Evolutionary conservation across 2,797 vertebrate species (phyloP).

Genomic region (Melanotaenia nigrans): DNA sequence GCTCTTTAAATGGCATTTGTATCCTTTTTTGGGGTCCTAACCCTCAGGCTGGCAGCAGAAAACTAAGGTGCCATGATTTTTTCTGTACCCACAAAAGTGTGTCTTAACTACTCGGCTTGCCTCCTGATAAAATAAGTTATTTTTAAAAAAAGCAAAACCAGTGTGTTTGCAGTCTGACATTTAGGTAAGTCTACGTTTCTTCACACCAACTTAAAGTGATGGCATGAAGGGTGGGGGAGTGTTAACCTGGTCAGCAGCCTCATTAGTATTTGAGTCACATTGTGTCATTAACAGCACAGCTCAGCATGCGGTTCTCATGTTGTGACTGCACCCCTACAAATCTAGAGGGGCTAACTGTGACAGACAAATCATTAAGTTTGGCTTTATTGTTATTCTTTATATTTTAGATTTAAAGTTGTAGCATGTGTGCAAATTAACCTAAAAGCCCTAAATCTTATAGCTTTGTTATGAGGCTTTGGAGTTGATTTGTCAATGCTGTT

Average conservation of each 20-base stretch:
- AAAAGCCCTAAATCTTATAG: neutral
- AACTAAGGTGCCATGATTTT: neutral
- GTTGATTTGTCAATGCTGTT: neutral
- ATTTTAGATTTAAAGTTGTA: neutral
- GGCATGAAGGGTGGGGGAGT: conserved; percentile 1
- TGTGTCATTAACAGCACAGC: conserved; percentile 67
- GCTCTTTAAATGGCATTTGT: neutral
- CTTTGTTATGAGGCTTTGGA: neutral
- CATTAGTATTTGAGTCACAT: conserved; percentile 87
- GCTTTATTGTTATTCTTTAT: neutral
- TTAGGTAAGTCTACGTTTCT: conserved; percentile 31
- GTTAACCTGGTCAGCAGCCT: conserved; percentile 13
- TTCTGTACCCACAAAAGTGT: too few relatives aligned
- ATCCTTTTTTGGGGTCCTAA: neutral
- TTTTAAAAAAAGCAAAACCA: neutral
- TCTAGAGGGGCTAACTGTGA: conserved; percentile 47
- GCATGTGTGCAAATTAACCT: neutral
- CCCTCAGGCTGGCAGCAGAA: neutral
- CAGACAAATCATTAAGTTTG: conserved; percentile 26
- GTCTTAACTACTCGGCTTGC: too few relatives aligned
- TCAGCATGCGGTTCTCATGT: conserved; percentile 49
- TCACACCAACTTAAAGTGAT: conserved; percentile 45
- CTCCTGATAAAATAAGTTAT: too few relatives aligned
- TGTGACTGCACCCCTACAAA: conserved; percentile 47
- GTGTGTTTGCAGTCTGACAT: conserved; percentile 43